phyloP scores from a whole-genome alignment of 2,113 vertebrate species.

The Danionella cerebrum region DNA sequence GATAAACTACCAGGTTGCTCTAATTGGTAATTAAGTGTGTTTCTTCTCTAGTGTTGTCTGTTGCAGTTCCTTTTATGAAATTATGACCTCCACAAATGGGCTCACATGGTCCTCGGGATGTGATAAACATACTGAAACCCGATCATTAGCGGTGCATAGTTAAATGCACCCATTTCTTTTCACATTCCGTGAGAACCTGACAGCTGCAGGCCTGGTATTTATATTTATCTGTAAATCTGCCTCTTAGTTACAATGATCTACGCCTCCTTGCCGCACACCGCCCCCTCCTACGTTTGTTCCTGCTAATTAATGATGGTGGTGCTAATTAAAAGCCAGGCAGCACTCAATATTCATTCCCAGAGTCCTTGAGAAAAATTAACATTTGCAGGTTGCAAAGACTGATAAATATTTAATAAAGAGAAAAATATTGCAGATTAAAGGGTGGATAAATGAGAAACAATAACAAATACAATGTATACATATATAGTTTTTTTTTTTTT shows the following conservation, averaged over 20 bases:
- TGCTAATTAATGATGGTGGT: conserved; percentile 47
- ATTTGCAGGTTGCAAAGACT: conserved; percentile 4
- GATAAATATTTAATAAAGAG: conserved; percentile 12
- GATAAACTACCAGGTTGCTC: neutral
- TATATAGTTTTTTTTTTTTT: too few relatives aligned
- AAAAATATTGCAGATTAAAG: neutral
- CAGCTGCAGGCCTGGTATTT: conserved; percentile 34
- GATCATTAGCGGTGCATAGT: conserved; percentile 18
- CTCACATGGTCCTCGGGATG: neutral
- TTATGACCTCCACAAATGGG: neutral
- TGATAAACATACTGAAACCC: conserved; percentile 15
- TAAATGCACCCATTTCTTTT: conserved; percentile 18
- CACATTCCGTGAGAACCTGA: conserved; percentile 16
- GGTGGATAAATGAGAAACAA: neutral
- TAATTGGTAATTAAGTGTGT: conserved; percentile 2
- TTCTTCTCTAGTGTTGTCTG: neutral
- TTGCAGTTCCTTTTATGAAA: neutral
- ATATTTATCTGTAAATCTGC: conserved; percentile 42
- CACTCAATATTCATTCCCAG: conserved; percentile 33
- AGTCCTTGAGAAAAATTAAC: conserved; percentile 26
- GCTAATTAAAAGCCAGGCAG: conserved; percentile 52
- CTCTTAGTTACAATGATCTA: conserved; percentile 8
- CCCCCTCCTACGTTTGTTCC: conserved; percentile 25
- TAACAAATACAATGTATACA: neutral
- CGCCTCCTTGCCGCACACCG: conserved; percentile 1